phyloP scores from a whole-genome alignment of 2,113 vertebrate genomes.

The Piprites chloris region DNA sequence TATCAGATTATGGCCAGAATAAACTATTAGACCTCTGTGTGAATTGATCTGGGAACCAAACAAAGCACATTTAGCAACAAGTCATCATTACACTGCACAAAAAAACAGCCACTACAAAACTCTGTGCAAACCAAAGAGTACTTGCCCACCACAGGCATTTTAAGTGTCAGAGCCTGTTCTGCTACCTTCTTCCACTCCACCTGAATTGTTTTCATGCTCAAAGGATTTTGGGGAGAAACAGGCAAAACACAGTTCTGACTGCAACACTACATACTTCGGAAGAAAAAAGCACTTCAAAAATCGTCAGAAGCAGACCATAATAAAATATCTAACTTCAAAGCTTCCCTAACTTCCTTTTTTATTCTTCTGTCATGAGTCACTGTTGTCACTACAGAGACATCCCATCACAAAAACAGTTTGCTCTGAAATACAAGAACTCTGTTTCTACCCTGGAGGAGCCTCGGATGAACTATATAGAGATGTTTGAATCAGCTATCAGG shows the following conservation, averaged over 20 bases:
- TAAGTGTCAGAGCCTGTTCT: not conserved
- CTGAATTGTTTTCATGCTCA: not conserved
- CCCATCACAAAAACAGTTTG: not conserved
- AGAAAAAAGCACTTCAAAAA: not conserved
- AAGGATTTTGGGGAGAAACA: not conserved
- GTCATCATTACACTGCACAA: not conserved
- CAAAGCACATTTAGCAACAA: not conserved
- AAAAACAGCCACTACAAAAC: not conserved
- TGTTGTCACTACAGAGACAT: not conserved
- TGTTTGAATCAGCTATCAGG: not conserved
- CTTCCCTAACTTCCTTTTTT: not conserved
- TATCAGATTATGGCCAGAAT: not conserved
- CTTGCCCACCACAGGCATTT: rapidly evolving
- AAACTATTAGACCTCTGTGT: not conserved
- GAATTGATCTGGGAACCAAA: not conserved
- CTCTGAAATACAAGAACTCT: conserved; percentile 11
- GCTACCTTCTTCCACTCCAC: rapidly evolving
- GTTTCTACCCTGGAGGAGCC: not conserved
- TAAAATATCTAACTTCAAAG: not conserved
- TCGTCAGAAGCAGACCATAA: not conserved
- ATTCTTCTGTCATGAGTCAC: not conserved
- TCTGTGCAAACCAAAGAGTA: not conserved
- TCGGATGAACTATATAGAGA: not conserved
- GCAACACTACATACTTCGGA: rapidly evolving
- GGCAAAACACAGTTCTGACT: not conserved